Evolutionary conservation across 2,113 vertebrate genomes (phyloP).

Genomic region (Apteryx owenii): DNA sequence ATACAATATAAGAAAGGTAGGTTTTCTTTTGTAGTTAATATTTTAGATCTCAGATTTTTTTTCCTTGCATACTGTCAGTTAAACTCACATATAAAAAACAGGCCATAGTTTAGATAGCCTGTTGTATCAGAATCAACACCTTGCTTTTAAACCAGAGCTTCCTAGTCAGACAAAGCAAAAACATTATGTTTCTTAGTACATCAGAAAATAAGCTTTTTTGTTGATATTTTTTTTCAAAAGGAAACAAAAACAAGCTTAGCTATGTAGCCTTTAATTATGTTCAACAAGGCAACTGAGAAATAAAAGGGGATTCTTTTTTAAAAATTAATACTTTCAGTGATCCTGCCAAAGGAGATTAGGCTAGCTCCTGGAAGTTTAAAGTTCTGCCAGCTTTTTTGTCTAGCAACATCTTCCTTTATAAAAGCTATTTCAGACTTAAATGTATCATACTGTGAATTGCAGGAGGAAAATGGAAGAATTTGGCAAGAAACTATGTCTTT

Average conservation of each 20-base stretch:
- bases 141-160: neutral
- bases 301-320: neutral
- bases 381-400: neutral
- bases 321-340: neutral
- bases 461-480: neutral
- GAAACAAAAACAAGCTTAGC: neutral
- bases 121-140: neutral
- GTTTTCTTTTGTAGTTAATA: neutral
- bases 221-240: neutral
- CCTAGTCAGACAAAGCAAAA: neutral
- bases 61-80: neutral
- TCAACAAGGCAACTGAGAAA: neutral
- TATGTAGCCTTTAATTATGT: neutral
- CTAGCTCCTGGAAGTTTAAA: neutral
- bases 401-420: neutral
- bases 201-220: neutral
- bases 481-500: neutral
- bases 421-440: neutral
- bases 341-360: neutral
- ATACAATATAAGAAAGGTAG: neutral
- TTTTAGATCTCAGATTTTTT: neutral
- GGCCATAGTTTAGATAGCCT: neutral
- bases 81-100: neutral
- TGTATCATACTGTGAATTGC: neutral
- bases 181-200: neutral